Evolutionary conservation across 2,888 invertebrate genomes (phyloP), one percentile per base, ranked within the genome.

Genomic region (Ormyrus labotus): DNA sequence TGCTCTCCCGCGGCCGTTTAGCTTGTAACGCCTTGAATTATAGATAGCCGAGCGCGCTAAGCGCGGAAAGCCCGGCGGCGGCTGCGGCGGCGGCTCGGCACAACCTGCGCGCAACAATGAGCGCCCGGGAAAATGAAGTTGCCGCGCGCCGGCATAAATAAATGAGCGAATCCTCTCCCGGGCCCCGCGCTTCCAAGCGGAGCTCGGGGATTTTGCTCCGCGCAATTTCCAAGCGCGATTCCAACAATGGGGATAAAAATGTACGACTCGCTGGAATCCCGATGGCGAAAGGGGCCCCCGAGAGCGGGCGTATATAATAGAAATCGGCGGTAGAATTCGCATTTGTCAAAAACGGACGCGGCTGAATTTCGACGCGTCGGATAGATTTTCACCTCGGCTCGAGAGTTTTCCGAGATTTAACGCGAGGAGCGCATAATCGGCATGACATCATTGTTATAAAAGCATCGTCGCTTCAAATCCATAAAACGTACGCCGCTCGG

Each of bases 21-120:
- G 82, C 85, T 87, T 86, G 88, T 87, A 87, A 87, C 88, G 86
- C 88, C 87, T 88, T 89, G 88, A 88, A 88, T 89, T 85, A 85
- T 86, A 87, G 85, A 87, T 85, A 85, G 83, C 84, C 84, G 84
- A 81, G 80, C 58, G 63, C 72, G 34, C 34, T 69, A 57, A 19
- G 48, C 47, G 67, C 60, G 58, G 34, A n/a, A 8, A 53, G 19
- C 51, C 58, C 7, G 34, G n/a, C 45, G 57, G 34, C 34, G 34
- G 19, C 19, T 1, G 19, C 19, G 19, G 19, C 19, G 19, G 34
- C 34, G 34, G 34, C 50, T 6, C 8, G 34, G 67, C 53, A 10
- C 71, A 80, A 60, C 50, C 47, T 65, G 11, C 73, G 78, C 82
- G 82, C 84, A 85, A 85, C 85, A 84, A 84, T 84, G 83, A 47